Conservation (phyloP, 2,113 vertebrate genomes). For the Pithys albifrons region DNA sequence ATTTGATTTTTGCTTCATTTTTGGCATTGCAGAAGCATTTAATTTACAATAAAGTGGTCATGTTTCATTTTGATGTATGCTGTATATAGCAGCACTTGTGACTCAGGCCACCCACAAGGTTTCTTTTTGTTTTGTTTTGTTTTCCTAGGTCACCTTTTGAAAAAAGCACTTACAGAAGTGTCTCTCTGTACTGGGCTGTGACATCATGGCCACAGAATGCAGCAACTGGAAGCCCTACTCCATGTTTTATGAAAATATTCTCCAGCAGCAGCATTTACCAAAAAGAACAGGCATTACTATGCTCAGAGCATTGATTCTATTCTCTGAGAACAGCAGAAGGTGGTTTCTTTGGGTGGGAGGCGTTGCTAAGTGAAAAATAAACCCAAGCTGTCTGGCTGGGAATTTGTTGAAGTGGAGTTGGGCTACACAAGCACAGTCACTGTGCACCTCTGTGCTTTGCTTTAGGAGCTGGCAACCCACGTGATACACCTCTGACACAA, state of each 20-base stretch:
- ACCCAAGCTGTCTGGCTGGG: background rate
- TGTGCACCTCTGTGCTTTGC: background rate
- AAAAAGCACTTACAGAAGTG: conserved; percentile 71
- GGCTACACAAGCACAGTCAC: background rate
- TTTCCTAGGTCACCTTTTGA: conserved; percentile 68
- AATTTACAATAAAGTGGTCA: background rate
- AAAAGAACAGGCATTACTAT: conserved; percentile 65
- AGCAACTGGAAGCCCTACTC: conserved; percentile 78
- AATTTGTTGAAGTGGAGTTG: background rate
- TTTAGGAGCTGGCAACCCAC: conserved; percentile 71
- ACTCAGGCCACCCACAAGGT: background rate
- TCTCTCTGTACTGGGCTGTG: conserved; percentile 70
- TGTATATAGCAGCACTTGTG: background rate
- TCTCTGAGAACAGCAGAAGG: background rate
- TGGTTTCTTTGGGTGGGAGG: background rate
- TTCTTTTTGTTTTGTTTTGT: background rate
- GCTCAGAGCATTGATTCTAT: background rate
- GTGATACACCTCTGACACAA: conserved; percentile 32
- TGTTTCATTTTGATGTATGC: background rate
- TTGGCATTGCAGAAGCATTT: background rate
- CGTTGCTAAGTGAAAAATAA: background rate
- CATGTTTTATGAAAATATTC: conserved; percentile 77
- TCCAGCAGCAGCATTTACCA: conserved; percentile 68
- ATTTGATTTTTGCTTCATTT: background rate
- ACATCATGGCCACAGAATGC: conserved; percentile 71